Evolutionary conservation across 1,140 invertebrate genomes (phyloP).

Genomic region (Cyclina sinensis): DNA sequence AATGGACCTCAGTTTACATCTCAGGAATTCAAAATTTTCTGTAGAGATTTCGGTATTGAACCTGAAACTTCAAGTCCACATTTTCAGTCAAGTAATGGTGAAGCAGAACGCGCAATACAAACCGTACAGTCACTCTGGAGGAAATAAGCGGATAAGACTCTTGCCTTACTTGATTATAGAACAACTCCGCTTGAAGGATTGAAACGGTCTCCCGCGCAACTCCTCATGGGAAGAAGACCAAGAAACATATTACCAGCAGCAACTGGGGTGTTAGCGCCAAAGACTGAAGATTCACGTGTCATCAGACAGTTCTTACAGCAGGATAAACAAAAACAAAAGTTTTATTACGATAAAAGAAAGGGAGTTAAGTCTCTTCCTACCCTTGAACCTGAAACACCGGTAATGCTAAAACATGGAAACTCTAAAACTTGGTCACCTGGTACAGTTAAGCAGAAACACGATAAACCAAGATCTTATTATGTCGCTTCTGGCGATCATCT

Average conservation of each 20-base stretch:
- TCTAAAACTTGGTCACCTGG: constrained; percentile 38
- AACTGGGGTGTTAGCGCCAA: constrained; percentile 63
- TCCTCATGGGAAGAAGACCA: constrained; percentile 73
- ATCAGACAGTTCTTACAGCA: constrained; percentile 59
- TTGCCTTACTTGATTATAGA: constrained; percentile 69
- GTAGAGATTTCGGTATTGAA: constrained; percentile 59
- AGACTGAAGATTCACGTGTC: constrained; percentile 17
- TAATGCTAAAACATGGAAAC: too few relatives aligned
- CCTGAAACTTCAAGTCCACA: constrained; percentile 72
- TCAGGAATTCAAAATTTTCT: constrained; percentile 79
- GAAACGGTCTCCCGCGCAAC: constrained; percentile 68
- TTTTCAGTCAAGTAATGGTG: constrained; percentile 69
- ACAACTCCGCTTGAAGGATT: constrained; percentile 70
- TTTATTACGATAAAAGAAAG: constrained; percentile 56
- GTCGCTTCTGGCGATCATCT: constrained; percentile 24
- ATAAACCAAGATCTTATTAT: constrained; percentile 63
- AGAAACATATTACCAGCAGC: too few relatives aligned
- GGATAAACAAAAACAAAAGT: constrained; percentile 61
- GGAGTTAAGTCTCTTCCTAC: constrained; percentile 27
- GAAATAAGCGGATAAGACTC: too few relatives aligned
- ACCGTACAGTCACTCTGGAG: constrained; percentile 71
- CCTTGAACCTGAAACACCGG: background rate
- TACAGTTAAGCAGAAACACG: constrained; percentile 26
- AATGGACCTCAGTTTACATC: constrained; percentile 86
- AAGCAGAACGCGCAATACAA: constrained; percentile 74